phyloP scores from a whole-genome alignment of 2,888 invertebrate species.

The Willowsia nigromaculata region DNA sequence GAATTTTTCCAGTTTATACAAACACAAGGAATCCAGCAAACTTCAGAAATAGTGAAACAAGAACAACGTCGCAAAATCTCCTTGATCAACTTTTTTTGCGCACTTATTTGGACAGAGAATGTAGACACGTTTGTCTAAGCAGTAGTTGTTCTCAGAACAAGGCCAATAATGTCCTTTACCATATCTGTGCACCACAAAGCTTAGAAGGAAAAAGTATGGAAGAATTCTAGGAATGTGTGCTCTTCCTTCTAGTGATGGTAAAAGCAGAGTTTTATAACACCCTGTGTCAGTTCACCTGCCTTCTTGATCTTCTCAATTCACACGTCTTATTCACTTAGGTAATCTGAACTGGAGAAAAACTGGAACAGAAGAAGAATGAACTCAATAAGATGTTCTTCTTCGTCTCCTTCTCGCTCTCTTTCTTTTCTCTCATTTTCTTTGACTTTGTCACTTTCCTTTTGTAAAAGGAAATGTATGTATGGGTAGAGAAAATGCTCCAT shows the following conservation, averaged over 20 bases:
- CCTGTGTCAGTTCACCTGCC: slow-evolving; percentile 11
- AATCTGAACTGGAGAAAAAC: background rate
- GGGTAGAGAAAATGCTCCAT: background rate
- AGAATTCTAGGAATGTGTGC: background rate
- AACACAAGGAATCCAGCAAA: too few relatives aligned
- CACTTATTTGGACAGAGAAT: background rate
- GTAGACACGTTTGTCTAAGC: background rate
- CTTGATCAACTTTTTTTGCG: background rate
- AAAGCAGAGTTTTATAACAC: background rate
- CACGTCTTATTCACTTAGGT: slow-evolving; percentile 32
- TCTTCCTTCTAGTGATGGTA: background rate
- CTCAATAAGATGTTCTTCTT: slow-evolving; percentile 39
- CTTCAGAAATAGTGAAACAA: too few relatives aligned
- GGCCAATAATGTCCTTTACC: background rate
- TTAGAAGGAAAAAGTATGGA: background rate
- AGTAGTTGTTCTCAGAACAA: background rate
- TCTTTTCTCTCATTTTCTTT: slow-evolving; percentile 19
- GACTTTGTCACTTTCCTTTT: slow-evolving; percentile 39
- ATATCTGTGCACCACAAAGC: background rate
- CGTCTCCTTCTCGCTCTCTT: background rate
- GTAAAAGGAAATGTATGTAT: background rate
- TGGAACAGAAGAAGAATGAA: background rate
- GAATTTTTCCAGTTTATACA: too few relatives aligned
- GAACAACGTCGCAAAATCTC: background rate
- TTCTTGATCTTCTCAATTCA: slow-evolving; percentile 22